Evolutionary conservation across 2,797 vertebrate species (phyloP).

Genomic region (Nyctibius grandis): DNA sequence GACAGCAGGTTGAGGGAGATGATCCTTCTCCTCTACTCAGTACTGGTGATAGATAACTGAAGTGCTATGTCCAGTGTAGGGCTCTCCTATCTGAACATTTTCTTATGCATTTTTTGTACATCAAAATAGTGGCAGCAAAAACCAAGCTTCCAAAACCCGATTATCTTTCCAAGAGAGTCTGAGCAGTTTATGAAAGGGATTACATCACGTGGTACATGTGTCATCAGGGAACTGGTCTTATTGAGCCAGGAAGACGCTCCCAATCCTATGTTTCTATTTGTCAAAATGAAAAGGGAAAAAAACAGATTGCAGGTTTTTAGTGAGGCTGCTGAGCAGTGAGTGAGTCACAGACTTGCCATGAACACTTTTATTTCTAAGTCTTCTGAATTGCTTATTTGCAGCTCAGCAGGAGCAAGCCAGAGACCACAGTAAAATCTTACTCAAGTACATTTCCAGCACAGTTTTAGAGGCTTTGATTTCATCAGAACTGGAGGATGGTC

Average conservation of each 20-base stretch:
- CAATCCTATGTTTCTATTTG: not conserved
- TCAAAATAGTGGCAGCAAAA: not conserved
- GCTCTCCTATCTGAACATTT: not conserved
- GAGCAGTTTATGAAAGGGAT: not conserved
- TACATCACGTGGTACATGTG: fast-evolving
- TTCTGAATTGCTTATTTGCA: not conserved
- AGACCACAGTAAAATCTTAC: not conserved
- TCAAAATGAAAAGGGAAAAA: not conserved
- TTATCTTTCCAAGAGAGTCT: not conserved
- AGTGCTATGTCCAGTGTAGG: not conserved
- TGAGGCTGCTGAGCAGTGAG: not conserved
- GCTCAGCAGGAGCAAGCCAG: not conserved
- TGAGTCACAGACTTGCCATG: not conserved
- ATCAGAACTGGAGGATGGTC: not conserved
- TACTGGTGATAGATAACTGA: not conserved
- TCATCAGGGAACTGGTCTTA: not conserved
- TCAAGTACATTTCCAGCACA: not conserved
- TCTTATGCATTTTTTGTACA: not conserved
- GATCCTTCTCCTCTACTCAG: not conserved
- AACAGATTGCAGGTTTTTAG: not conserved
- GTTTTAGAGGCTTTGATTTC: not conserved
- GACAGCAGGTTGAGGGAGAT: not conserved
- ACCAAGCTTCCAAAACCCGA: not conserved
- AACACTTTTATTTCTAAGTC: not conserved
- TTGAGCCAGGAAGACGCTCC: not conserved